Evolutionary conservation across 2,888 invertebrate species (phyloP).

Genomic region (Mesorhabditis spiculigera): DNA sequence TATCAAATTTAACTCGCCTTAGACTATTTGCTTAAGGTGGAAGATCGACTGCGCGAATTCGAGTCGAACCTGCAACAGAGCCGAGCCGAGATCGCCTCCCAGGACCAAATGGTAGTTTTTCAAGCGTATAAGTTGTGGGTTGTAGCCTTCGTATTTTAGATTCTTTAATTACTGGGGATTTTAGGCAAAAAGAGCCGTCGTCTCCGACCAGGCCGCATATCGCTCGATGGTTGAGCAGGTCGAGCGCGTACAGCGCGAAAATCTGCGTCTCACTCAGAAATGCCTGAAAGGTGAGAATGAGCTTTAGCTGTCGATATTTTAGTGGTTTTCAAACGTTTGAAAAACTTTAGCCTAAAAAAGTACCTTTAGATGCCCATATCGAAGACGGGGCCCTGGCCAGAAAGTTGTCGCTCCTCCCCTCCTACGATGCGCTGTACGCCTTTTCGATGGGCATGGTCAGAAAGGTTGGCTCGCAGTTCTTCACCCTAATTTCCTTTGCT

Average conservation of each 20-base stretch:
- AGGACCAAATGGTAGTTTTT: constrained; percentile 40
- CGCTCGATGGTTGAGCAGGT: constrained; percentile 51
- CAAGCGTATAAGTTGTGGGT: not conserved
- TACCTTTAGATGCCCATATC: constrained; percentile 21
- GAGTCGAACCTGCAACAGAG: constrained; percentile 39
- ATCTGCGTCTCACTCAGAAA: constrained; percentile 42
- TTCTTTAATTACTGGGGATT: constrained; percentile 7
- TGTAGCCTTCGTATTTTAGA: not conserved
- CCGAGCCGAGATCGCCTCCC: constrained; percentile 36
- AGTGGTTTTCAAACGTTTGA: constrained; percentile 10
- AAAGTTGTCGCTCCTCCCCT: constrained; percentile 46
- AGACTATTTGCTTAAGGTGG: constrained; percentile 23
- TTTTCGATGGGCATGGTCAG: constrained; percentile 51
- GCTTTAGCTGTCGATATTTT: not conserved
- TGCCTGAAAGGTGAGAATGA: constrained; percentile 16
- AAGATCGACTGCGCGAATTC: constrained; percentile 38
- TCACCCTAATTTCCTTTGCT: not conserved
- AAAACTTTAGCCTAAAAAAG: constrained; percentile 19
- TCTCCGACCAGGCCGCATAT: constrained; percentile 41
- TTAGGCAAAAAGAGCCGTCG: constrained; percentile 35
- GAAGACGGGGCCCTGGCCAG: constrained; percentile 30
- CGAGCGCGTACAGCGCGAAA: constrained; percentile 52
- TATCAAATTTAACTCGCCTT: constrained; percentile 6
- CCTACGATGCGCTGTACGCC: constrained; percentile 55
- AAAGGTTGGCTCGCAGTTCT: not conserved